Conservation (phyloP, 2,797 vertebrate species). For the Coregonus ussuriensis region DNA sequence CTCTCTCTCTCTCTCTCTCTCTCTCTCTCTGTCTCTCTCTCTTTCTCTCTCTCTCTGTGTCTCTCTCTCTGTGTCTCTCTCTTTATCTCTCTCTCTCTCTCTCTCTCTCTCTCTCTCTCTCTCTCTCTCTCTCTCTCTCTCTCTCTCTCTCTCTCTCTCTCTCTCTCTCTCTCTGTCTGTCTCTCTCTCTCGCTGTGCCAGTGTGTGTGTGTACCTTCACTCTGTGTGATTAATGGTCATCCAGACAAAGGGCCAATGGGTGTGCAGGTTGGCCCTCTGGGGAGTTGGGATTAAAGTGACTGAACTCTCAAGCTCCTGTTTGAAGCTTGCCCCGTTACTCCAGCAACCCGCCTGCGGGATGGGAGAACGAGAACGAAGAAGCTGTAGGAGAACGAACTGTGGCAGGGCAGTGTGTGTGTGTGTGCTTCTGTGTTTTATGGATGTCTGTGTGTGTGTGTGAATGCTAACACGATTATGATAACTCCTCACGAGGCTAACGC, state of each 20-base stretch:
- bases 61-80: conserved; percentile 12
- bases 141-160: conserved; percentile 23
- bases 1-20: conserved; percentile 27
- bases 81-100: conserved; percentile 32
- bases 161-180: conserved; percentile 15
- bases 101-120: conserved; percentile 18
- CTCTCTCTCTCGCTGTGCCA: conserved; percentile 31
- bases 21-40: not conserved
- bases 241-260: conserved; percentile 66
- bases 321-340: conserved; percentile 28
- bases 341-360: conserved; percentile 37
- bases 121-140: conserved; percentile 5
- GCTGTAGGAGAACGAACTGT: not conserved
- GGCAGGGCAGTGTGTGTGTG: not conserved
- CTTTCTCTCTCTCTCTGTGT: conserved; percentile 36
- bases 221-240: conserved; percentile 62
- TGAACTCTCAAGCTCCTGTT: conserved; percentile 21
- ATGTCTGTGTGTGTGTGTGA: conserved; percentile 6
- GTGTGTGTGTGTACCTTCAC: conserved; percentile 48
- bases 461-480: conserved; percentile 29
- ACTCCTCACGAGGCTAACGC: conserved; percentile 26
- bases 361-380: not conserved
- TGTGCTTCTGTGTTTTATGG: not conserved
- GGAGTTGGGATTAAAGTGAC: conserved; percentile 50
- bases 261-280: conserved; percentile 66